These are phyloP conservation scores for Mizuhopecten yessoensis DNA, from an alignment of 1,140 invertebrate species.

Conservation along the genomic window DNA sequence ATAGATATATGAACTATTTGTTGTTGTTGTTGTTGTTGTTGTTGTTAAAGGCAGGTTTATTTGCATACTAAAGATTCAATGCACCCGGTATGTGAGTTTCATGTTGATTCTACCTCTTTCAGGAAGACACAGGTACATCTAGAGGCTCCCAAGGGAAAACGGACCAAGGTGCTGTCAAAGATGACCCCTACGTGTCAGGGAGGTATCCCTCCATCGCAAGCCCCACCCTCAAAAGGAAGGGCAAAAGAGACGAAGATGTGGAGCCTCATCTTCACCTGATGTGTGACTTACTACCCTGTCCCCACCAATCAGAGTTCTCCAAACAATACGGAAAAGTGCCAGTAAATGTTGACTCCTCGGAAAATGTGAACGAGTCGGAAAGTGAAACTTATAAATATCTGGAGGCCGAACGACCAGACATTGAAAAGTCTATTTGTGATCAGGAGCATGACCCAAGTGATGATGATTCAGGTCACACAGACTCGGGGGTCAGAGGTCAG, in stretches of 20 bases:
- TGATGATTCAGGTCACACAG: constrained; percentile 34
- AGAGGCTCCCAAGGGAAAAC: neutral
- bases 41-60: too few species aligned
- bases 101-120: too few species aligned
- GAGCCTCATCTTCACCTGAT: constrained; percentile 75
- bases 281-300: constrained; percentile 75
- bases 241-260: constrained; percentile 53
- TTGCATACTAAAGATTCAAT: too few species aligned
- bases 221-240: constrained; percentile 58
- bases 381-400: constrained; percentile 68
- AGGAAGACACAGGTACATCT: neutral
- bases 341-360: neutral
- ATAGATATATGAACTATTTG: too few species aligned
- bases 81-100: too few species aligned
- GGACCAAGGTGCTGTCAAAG: neutral
- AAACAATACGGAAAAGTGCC: neutral
- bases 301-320: constrained; percentile 57
- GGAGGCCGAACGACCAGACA: constrained; percentile 70
- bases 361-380: neutral
- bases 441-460: neutral
- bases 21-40: too few species aligned
- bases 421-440: constrained; percentile 50
- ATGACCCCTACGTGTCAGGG: neutral
- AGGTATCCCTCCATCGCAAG: constrained; percentile 64
- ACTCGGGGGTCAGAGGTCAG: neutral